Evolutionary conservation across 1,140 invertebrate genomes (phyloP), one percentile per base, ranked within the genome.

Genomic region (Drosophila asahinai): DNA sequence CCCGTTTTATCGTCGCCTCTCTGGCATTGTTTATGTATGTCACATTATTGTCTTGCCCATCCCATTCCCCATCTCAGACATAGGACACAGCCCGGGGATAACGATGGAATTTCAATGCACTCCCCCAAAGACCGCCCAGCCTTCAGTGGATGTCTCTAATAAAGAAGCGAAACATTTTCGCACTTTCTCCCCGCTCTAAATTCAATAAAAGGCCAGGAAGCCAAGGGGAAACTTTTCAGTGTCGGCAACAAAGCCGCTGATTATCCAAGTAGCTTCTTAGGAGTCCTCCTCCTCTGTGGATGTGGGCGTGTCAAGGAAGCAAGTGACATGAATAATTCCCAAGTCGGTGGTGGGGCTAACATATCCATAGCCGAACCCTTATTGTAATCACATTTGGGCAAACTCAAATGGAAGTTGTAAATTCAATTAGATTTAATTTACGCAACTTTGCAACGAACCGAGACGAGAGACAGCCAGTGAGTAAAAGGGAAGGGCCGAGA

Each of bases 351-450:
- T 45, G 38, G 55, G 66, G 57, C 51, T 49, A 77, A 78, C 75
- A 78, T 78, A 78, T 78, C 77, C 77, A 78, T 78, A 42, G 74
- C 76, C 67, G 59, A 60, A 78, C 51, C 57, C 57, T 58, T 71
- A 68, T 77, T 80, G 77, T 80, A 80, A 80, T 79, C 76, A 80
- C 77, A 80, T 80, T 79, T 79, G 62, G 54, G 5, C 38, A 74
- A 73, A 73, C 62, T 58, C 42, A 64, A 79, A 79, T 79, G 77
- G 66, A 79, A 79, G 76, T 79, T 79, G 66, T 78, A 80, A 79
- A 80, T 80, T 80, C 77, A 80, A 80, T 80, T 80, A 80, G 77
- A 80, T 72, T 80, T 80, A 80, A 80, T 80, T 80, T 80, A 80
- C 76, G 76, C 75, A 78, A 78, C 74, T 78, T 78, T 57, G 30